Evolutionary conservation across 2,797 vertebrate genomes (phyloP).

Genomic region (Typhlichthys subterraneus): DNA sequence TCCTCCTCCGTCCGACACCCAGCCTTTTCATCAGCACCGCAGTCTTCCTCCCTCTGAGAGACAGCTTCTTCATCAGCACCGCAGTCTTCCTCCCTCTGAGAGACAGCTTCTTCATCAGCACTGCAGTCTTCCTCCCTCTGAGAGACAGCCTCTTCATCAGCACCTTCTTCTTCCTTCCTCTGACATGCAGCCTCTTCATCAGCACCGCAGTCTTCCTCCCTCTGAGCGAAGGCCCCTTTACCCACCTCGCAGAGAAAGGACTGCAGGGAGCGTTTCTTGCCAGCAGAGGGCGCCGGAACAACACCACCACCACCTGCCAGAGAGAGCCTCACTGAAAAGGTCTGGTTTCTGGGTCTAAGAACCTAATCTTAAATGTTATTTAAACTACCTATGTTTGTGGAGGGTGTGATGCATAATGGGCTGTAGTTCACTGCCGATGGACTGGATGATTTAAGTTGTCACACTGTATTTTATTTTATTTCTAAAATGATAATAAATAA

Average conservation of each 20-base stretch:
- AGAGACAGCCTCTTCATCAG: conserved; percentile 16
- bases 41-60: conserved; percentile 4
- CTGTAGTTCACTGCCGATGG: not conserved
- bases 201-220: conserved; percentile 17
- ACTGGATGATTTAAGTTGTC: conserved; percentile 4
- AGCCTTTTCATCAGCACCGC: not conserved
- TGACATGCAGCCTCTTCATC: conserved; percentile 2
- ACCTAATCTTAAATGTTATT: conserved; percentile 11
- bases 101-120: conserved; percentile 16
- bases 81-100: conserved; percentile 2
- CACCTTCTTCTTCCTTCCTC: not conserved
- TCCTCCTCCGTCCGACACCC: no score
- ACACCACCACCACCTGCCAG: conserved; percentile 48
- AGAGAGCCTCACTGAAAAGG: conserved; percentile 57
- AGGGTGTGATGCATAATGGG: not conserved
- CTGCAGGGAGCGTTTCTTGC: not conserved
- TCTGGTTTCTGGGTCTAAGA: conserved; percentile 78
- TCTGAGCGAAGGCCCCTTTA: conserved; percentile 40
- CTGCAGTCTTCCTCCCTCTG: not conserved
- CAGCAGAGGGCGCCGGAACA: conserved; percentile 45
- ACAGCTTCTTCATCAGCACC: conserved; percentile 15
- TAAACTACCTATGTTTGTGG: not conserved
- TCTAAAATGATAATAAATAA: conserved; percentile 23
- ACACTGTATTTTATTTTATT: conserved; percentile 43
- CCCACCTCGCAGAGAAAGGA: conserved; percentile 26